Evolutionary conservation across 2,888 invertebrate species (phyloP).

Genomic region (Aquatica leii): DNA sequence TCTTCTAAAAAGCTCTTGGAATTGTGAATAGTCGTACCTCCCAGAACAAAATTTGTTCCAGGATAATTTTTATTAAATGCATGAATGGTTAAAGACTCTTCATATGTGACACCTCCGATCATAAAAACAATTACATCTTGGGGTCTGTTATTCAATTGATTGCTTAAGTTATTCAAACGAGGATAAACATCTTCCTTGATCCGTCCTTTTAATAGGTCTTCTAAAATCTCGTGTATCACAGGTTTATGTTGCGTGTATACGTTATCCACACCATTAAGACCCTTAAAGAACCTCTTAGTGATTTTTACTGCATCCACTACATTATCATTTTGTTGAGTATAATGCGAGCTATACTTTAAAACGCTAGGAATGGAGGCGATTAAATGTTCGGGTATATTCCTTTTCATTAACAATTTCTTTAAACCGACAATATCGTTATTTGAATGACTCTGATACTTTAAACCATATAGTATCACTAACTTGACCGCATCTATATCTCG

Average conservation of each 20-base stretch:
- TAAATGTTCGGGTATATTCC: constrained; percentile 73
- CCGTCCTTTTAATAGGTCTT: constrained; percentile 90
- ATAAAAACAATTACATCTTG: constrained; percentile 97
- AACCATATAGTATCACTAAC: constrained; percentile 90
- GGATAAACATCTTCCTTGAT: constrained; percentile 89
- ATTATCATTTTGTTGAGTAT: constrained; percentile 82
- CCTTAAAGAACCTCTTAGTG: constrained; percentile 89
- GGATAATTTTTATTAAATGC: constrained; percentile 78
- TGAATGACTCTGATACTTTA: constrained; percentile 91
- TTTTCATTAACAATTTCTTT: constrained; percentile 74
- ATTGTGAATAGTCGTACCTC: constrained; percentile 93
- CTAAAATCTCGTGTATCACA: constrained; percentile 85
- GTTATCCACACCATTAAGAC: constrained; percentile 96
- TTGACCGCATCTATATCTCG: constrained; percentile 85
- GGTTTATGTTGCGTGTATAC: constrained; percentile 99
- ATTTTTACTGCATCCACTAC: constrained; percentile 86
- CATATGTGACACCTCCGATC: constrained; percentile 95
- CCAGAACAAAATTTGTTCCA: constrained; percentile 80
- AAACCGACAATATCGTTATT: constrained; percentile 84
- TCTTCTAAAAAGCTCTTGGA: constrained; percentile 82
- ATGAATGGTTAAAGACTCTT: constrained; percentile 89
- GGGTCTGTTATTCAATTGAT: constrained; percentile 69
- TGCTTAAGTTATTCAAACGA: constrained; percentile 69
- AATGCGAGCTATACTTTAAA: constrained; percentile 86
- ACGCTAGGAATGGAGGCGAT: constrained; percentile 69